These are phyloP conservation scores for Phycodurus eques DNA, from an alignment of 2,113 vertebrate genomes.

Conservation along the genomic window DNA sequence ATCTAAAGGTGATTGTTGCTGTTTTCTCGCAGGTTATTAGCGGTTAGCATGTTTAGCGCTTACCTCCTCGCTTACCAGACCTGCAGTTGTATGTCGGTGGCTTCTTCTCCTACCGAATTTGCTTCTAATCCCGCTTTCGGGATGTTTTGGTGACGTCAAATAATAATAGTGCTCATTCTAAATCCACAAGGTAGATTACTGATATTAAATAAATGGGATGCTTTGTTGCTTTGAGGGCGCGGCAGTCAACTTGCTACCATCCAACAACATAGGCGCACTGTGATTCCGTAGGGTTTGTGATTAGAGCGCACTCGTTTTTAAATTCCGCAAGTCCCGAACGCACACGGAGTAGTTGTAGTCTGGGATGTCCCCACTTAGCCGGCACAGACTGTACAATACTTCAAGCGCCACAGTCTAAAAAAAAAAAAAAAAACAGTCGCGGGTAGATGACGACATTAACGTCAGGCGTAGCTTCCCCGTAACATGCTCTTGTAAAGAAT, in stretches of 20 bases:
- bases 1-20: not conserved
- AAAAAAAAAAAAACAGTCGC: constrained; percentile 2
- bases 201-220: not conserved
- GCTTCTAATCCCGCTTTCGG: constrained; percentile 37
- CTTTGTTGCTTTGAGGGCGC: not conserved
- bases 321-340: not conserved
- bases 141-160: constrained; percentile 34
- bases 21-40: not conserved
- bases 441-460: constrained; percentile 28
- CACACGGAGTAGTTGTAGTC: not conserved
- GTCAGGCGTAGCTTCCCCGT: constrained; percentile 5
- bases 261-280: constrained; percentile 62
- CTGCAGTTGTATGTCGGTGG: constrained; percentile 6
- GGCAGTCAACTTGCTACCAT: constrained; percentile 4
- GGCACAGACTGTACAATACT: not conserved
- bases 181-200: not conserved
- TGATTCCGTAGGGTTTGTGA: constrained; percentile 34
- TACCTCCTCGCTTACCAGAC: constrained; percentile 46
- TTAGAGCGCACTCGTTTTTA: constrained; percentile 21
- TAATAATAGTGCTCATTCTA: constrained; percentile 18
- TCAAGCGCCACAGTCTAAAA: constrained; percentile 4
- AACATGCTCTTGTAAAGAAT: constrained; percentile 11
- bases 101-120: constrained; percentile 1
- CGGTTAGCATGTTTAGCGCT: not conserved
- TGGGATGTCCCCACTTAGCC: not conserved